phyloP scores from a whole-genome alignment of 2,888 invertebrate species.

The Neocrepidodera transversa region DNA sequence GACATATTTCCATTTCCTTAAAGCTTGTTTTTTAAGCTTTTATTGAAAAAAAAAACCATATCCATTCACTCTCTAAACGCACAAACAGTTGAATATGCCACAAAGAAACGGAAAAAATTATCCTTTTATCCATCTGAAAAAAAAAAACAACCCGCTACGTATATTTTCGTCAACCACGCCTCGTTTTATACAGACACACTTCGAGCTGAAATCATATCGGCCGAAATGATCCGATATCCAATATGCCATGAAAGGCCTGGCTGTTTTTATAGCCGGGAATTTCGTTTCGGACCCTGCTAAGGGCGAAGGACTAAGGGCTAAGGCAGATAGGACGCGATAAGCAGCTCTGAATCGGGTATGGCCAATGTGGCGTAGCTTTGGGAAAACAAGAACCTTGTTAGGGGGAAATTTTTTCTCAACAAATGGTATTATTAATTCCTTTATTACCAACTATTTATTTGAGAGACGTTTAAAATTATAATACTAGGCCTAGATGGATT shows the following conservation, averaged over 20 bases:
- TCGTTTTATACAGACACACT: constrained; percentile 11
- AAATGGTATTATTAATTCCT: no score
- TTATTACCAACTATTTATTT: no score
- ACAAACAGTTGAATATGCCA: neutral
- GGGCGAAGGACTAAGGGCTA: constrained; percentile 23
- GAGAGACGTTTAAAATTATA: no score
- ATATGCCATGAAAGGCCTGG: constrained; percentile 28
- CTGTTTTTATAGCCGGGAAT: constrained; percentile 34
- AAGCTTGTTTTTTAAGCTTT: no score
- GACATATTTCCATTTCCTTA: no score
- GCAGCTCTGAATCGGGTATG: constrained; percentile 12
- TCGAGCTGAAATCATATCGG: constrained; percentile 27
- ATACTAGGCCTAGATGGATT: no score
- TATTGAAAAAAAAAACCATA: no score
- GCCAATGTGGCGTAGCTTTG: neutral
- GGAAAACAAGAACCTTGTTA: no score
- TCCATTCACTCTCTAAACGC: no score
- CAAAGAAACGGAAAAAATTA: constrained; percentile 9
- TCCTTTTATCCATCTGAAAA: constrained; percentile 11
- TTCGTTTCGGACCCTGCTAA: constrained; percentile 25
- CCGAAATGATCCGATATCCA: constrained; percentile 32
- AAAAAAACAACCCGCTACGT: constrained; percentile 8
- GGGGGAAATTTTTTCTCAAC: no score
- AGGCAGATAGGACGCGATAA: constrained; percentile 28
- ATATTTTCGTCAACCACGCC: constrained; percentile 21